Percentiles rank a stretch among this genome's conserved stretches.
Evolutionary conservation across 2,888 invertebrate species (phyloP).

Genomic region (Eledona agricola): DNA sequence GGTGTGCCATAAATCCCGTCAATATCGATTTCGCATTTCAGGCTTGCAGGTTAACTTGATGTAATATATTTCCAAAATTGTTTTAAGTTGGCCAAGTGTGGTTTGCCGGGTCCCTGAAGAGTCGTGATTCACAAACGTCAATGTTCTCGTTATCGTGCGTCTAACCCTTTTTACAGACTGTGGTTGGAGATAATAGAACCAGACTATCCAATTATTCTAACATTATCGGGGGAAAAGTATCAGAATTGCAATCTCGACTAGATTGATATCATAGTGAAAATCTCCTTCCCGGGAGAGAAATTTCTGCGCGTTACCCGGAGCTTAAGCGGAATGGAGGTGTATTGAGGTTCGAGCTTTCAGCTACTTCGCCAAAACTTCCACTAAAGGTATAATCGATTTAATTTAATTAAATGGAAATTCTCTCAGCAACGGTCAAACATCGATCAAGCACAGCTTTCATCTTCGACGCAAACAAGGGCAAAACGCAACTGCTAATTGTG

Average conservation of each 20-base stretch:
- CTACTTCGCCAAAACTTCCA: too few relatives aligned
- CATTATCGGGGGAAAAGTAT: too few relatives aligned
- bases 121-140: constrained; percentile 28
- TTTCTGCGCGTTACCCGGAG: neutral
- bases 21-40: constrained; percentile 39
- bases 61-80: constrained; percentile 38
- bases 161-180: constrained; percentile 20
- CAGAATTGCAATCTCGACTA: too few relatives aligned
- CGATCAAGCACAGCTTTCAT: constrained; percentile 13
- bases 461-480: neutral
- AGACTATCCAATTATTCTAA: too few relatives aligned
- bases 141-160: constrained; percentile 25
- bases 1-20: constrained; percentile 38
- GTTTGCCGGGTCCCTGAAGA: constrained; percentile 25
- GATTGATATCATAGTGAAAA: too few relatives aligned
- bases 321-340: neutral
- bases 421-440: constrained; percentile 13
- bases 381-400: constrained; percentile 9
- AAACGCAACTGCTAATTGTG: neutral
- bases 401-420: constrained; percentile 16
- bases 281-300: too few relatives aligned
- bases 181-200: neutral
- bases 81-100: constrained; percentile 34
- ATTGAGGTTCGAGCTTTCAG: constrained; percentile 2
- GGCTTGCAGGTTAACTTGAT: constrained; percentile 39